Percentiles rank a stretch among this genome's conserved stretches.
phyloP scores from a whole-genome alignment of 1,140 invertebrate genomes.

The Drosophila bifasciata region DNA sequence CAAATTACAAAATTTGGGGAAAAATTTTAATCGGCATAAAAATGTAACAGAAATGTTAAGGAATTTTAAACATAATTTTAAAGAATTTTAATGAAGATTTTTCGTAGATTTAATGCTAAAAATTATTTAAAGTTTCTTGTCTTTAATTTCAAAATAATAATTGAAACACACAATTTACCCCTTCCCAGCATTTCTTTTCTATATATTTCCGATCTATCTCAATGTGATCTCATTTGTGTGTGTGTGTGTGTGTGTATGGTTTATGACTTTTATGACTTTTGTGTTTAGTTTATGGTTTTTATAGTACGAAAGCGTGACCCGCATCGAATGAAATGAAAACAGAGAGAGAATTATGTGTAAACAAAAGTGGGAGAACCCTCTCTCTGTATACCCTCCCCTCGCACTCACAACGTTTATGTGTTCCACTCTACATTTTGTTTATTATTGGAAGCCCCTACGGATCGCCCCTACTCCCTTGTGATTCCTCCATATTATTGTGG shows the following conservation, averaged over 20 bases:
- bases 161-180: not conserved
- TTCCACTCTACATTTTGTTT: slow-evolving; percentile 21
- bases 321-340: slow-evolving; percentile 48
- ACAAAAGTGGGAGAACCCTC: slow-evolving; percentile 8
- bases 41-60: not conserved
- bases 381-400: too few relatives aligned
- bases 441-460: slow-evolving; percentile 55
- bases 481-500: slow-evolving; percentile 53
- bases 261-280: slow-evolving; percentile 16
- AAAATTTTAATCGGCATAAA: not conserved
- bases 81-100: not conserved
- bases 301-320: slow-evolving; percentile 34
- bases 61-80: not conserved
- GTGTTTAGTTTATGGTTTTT: slow-evolving; percentile 11
- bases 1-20: slow-evolving; percentile 5
- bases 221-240: slow-evolving; percentile 3
- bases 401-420: not conserved
- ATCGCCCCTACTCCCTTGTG: slow-evolving; percentile 24
- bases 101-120: not conserved
- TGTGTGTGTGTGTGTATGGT: not conserved
- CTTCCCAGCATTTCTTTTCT: too few relatives aligned
- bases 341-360: slow-evolving; percentile 38
- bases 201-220: not conserved
- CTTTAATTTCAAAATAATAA: too few relatives aligned
- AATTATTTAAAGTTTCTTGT: not conserved